Conservation (phyloP, 2,797 vertebrate species). For the Syngnathus acus region DNA sequence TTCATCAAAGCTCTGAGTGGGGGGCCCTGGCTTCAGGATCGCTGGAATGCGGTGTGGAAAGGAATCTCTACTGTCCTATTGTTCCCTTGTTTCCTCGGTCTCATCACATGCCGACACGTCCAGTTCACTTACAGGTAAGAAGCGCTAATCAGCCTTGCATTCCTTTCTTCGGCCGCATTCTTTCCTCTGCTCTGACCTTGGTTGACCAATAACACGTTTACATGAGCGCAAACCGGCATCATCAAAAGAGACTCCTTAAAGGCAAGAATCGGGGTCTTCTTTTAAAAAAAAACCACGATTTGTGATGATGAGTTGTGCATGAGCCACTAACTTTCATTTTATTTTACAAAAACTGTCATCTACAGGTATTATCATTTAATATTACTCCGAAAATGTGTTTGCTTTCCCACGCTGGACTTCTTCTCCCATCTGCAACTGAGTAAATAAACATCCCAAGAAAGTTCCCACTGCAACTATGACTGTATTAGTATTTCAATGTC, state of each 20-base stretch:
- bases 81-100: slow-evolving; percentile 92
- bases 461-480: slow-evolving; percentile 11
- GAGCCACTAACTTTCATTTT: not conserved
- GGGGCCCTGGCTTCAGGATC: slow-evolving; percentile 78
- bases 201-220: slow-evolving; percentile 33
- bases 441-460: not conserved
- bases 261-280: slow-evolving; percentile 40
- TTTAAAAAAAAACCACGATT: slow-evolving; percentile 3
- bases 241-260: slow-evolving; percentile 36
- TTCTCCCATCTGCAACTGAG: not conserved
- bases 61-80: slow-evolving; percentile 99
- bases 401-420: not conserved
- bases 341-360: not conserved
- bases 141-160: slow-evolving; percentile 66
- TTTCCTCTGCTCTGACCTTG: slow-evolving; percentile 53
- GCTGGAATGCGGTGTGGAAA: slow-evolving; percentile 89
- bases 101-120: slow-evolving; percentile 75
- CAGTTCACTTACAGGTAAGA: slow-evolving; percentile 69
- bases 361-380: not conserved
- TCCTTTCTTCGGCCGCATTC: slow-evolving; percentile 57
- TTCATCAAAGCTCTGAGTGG: slow-evolving; percentile 93
- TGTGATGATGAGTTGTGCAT: slow-evolving; percentile 13
- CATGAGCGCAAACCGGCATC: slow-evolving; percentile 22
- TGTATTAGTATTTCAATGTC: slow-evolving; percentile 7
- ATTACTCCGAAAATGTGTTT: not conserved